Percentiles rank a stretch among this genome's conserved stretches.
Evolutionary conservation across 1,140 invertebrate species (phyloP).

Genomic region (Magallana gigas): DNA sequence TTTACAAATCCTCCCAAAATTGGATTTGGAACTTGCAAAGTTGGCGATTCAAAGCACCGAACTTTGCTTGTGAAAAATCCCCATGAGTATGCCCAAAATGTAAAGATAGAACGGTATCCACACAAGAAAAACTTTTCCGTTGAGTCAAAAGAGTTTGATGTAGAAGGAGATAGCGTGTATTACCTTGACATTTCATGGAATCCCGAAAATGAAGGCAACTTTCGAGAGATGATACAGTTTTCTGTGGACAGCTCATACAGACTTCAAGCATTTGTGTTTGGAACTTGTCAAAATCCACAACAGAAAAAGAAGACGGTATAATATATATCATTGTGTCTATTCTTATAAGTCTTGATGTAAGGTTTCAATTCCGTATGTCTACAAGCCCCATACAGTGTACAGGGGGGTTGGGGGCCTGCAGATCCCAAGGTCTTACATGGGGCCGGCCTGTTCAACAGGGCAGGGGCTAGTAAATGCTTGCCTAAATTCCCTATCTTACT

Average conservation of each 20-base stretch:
- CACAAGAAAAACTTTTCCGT: constrained; percentile 70
- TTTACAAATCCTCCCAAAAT: constrained; percentile 73
- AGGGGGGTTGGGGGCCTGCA: too few relatives aligned
- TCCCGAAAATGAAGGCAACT: constrained; percentile 67
- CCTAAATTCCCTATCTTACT: too few relatives aligned
- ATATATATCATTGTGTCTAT: background rate
- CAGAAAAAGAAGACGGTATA: constrained; percentile 52
- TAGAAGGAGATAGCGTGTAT: constrained; percentile 61
- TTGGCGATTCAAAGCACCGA: constrained; percentile 61
- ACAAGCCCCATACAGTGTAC: too few relatives aligned
- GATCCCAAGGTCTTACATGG: too few relatives aligned
- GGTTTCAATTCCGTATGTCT: too few relatives aligned
- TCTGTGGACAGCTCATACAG: constrained; percentile 68
- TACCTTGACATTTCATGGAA: constrained; percentile 67
- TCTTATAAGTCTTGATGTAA: too few relatives aligned
- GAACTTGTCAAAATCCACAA: constrained; percentile 65
- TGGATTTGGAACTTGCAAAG: constrained; percentile 66
- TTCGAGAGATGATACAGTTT: constrained; percentile 73
- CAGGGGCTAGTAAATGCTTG: too few relatives aligned
- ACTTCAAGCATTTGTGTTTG: constrained; percentile 72
- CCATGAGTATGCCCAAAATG: constrained; percentile 73
- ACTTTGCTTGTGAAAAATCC: constrained; percentile 70
- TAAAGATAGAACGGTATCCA: constrained; percentile 72
- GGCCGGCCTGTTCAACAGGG: too few relatives aligned
- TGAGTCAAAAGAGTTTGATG: constrained; percentile 63